Conservation (phyloP, 2,113 vertebrate genomes). For the Barnardius zonarius region DNA sequence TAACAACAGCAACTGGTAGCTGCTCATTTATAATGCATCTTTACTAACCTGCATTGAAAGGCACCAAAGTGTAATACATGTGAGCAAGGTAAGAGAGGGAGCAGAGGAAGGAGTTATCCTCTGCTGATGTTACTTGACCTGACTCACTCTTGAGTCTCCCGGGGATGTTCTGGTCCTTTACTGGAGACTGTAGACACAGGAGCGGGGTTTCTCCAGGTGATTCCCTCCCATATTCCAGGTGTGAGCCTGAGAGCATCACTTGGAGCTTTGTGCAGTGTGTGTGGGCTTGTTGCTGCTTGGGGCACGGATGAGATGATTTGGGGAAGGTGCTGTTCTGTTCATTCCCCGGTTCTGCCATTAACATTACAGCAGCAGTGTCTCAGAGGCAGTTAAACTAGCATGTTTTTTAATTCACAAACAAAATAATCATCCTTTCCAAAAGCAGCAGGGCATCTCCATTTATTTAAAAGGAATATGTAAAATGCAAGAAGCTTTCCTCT, state of each 20-base stretch:
- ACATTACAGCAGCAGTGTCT: background rate
- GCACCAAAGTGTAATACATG: background rate
- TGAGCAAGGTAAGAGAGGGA: background rate
- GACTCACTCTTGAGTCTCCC: background rate
- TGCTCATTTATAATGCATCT: constrained; percentile 35
- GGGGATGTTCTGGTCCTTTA: background rate
- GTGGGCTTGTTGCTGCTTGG: background rate
- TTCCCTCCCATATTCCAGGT: background rate
- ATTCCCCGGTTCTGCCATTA: background rate
- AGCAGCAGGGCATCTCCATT: background rate
- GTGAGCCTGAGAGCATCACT: background rate
- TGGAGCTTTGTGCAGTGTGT: background rate
- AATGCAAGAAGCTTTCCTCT: background rate
- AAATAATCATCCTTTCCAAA: background rate
- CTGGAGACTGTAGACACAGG: accelerated
- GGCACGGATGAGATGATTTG: background rate
- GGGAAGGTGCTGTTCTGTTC: background rate
- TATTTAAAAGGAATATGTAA: background rate
- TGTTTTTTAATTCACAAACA: background rate
- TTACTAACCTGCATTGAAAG: constrained; percentile 33
- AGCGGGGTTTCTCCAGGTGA: background rate
- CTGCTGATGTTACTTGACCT: background rate
- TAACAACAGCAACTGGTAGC: background rate
- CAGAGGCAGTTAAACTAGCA: background rate
- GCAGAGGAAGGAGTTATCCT: background rate